Base-by-base conservation (phyloP, 1,140 invertebrate genomes). In the Sinonovacula constricta region DNA sequence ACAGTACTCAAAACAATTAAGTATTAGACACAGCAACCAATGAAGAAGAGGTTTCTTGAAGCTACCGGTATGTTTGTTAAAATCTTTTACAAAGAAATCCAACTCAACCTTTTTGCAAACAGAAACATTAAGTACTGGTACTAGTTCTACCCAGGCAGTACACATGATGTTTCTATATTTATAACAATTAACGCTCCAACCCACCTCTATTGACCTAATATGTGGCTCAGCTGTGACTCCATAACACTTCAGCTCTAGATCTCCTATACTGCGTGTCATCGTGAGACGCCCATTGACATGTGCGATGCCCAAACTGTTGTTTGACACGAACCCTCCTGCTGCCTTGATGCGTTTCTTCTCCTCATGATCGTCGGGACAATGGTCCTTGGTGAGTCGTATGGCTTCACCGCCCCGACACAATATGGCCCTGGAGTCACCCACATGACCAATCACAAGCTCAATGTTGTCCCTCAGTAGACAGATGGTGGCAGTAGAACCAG, bases 241-340 rank as follows among this genome's bases (percentile, higher is more conserved):
- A 88, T 83, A 92, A 4, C 83, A 85, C 83, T 93, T 93, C 36
- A 93, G 87, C 49, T 93, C 93, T 7, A 92, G 81, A 84, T 93
- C 93, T 10, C 93, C 93, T 7, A 93, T 88, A 84, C 93, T 93
- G n/a, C 93, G 82, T 3, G 92, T 93, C 93, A 93, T 93, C 14
- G 91, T 91, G 3, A 93, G 86, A 34, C 91, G 81, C 10, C 92
- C 92, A 86, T 93, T 93, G 15, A 90, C 88, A 69, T 92, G 81
- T 30, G 86, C 74, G 28, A 86, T 83, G 18, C 92, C 92, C 31
- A 91, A 86, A 81, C 90, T 92, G 75, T 93, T 92, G 10, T 83
- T 74, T 49, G 86, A 87, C 10, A 92, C 86, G 2, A 80, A 67
- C 7, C 83, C 88, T 28, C 88, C 90, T 31, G 69, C 67, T 22